Evolutionary conservation across 2,797 vertebrate genomes (phyloP).

Genomic region (Tympanoctomys barrerae): DNA sequence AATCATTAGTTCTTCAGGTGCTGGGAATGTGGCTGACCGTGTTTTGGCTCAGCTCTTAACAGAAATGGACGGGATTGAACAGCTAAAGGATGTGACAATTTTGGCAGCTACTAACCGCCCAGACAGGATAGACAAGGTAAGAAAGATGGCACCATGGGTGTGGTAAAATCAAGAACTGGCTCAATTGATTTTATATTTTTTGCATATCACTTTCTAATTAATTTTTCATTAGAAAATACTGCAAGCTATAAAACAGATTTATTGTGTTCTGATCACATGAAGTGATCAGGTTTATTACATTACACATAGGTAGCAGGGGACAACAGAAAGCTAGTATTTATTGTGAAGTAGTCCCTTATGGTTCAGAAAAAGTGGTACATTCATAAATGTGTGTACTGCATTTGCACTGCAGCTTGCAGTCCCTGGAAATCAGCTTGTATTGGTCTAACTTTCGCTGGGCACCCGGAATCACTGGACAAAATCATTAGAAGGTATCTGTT

Average conservation of each 20-base stretch:
- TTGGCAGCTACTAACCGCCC: slow-evolving; percentile 98
- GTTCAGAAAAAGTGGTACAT: background rate
- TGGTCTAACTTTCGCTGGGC: background rate
- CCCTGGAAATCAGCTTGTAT: background rate
- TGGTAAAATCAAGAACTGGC: background rate
- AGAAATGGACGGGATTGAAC: slow-evolving; percentile 98
- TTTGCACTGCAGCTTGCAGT: background rate
- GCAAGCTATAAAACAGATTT: background rate
- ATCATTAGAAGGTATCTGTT: background rate
- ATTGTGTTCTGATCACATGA: background rate
- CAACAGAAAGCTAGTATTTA: background rate
- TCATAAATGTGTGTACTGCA: background rate
- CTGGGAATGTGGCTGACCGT: slow-evolving; percentile 94
- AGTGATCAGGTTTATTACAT: background rate
- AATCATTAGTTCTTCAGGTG: slow-evolving; percentile 90
- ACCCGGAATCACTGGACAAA: background rate
- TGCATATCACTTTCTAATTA: too few species aligned
- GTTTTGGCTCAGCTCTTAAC: slow-evolving; percentile 97
- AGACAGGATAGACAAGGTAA: slow-evolving; percentile 98
- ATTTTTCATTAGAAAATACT: slow-evolving; percentile 45
- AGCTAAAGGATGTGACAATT: slow-evolving; percentile 95
- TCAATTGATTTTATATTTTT: background rate
- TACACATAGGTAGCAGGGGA: background rate
- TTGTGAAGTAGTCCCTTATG: background rate
- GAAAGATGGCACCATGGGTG: background rate